phyloP scores from a whole-genome alignment of 1,140 invertebrate genomes.

The Campoletis sonorensis region DNA sequence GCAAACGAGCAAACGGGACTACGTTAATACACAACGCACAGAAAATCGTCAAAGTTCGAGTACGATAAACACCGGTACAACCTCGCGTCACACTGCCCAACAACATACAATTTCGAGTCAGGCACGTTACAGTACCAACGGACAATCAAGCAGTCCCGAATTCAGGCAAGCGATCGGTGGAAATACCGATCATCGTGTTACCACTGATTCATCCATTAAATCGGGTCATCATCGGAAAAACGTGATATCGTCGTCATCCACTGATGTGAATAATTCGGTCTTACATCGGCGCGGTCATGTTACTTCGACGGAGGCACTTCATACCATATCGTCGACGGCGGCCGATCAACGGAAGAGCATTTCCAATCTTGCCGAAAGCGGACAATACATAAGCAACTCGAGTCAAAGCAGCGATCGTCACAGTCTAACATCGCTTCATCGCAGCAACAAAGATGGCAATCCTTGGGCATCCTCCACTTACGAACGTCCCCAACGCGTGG shows the following conservation, averaged over 20 bases:
- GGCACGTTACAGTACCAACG: slow-evolving; percentile 55
- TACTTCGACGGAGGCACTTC: slow-evolving; percentile 80
- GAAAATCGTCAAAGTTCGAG: slow-evolving; percentile 59
- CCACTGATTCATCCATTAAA: slow-evolving; percentile 56
- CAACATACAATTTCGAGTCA: slow-evolving; percentile 62
- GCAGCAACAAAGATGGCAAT: slow-evolving; percentile 77
- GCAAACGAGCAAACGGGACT: slow-evolving; percentile 63
- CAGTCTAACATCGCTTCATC: slow-evolving; percentile 86
- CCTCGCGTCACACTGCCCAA: slow-evolving; percentile 33
- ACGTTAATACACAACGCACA: slow-evolving; percentile 64
- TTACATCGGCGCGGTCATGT: slow-evolving; percentile 84
- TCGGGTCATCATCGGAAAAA: slow-evolving; percentile 83
- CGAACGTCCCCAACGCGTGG: slow-evolving; percentile 76
- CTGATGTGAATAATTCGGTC: slow-evolving; percentile 85
- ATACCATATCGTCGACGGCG: slow-evolving; percentile 85
- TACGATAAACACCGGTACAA: slow-evolving; percentile 48
- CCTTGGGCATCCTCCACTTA: slow-evolving; percentile 75
- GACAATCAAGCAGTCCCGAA: slow-evolving; percentile 60
- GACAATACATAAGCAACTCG: slow-evolving; percentile 81
- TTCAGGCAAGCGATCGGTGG: slow-evolving; percentile 59
- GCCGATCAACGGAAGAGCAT: slow-evolving; percentile 88
- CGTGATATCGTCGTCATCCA: slow-evolving; percentile 82
- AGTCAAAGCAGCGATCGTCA: slow-evolving; percentile 83
- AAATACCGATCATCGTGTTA: slow-evolving; percentile 47
- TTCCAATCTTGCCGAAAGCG: slow-evolving; percentile 84